Percentiles rank a stretch among this genome's conserved stretches.
These are phyloP conservation scores for Phaedon cochleariae DNA, from an alignment of 2,888 invertebrate species.

Conservation along the genomic window DNA sequence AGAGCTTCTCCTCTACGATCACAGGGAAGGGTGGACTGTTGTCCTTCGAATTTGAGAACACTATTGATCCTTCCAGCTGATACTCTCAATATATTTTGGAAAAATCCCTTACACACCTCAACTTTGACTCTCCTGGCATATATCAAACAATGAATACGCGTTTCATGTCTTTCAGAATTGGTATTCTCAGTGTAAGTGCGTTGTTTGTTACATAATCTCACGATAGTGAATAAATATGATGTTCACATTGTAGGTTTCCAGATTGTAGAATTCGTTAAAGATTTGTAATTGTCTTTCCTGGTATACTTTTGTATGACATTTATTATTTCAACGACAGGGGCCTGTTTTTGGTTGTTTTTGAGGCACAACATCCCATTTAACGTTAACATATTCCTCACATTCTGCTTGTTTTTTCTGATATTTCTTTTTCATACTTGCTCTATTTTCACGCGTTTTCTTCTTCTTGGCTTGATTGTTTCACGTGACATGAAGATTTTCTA, in stretches of 20 bases:
- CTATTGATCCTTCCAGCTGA: constrained; percentile 23
- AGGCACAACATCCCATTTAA: neutral
- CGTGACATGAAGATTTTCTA: too few species aligned
- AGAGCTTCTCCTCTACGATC: neutral
- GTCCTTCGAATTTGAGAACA: neutral
- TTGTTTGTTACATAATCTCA: constrained; percentile 18
- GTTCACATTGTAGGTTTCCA: constrained; percentile 25
- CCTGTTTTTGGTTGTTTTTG: neutral
- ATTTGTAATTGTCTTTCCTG: constrained; percentile 18
- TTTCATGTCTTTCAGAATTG: constrained; percentile 13
- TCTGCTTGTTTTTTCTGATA: neutral
- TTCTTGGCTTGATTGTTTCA: neutral
- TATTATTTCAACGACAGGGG: constrained; percentile 11
- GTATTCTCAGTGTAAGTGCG: constrained; percentile 12
- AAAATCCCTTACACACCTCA: constrained; percentile 28
- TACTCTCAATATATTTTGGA: constrained; percentile 23
- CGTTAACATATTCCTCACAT: too few species aligned
- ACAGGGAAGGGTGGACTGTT: neutral
- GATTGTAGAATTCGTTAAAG: constrained; percentile 19
- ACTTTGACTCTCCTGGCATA: constrained; percentile 11
- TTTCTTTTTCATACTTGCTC: neutral
- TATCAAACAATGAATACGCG: constrained; percentile 21
- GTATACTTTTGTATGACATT: constrained; percentile 22
- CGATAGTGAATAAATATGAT: constrained; percentile 21
- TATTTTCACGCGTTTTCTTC: too few species aligned